Evolutionary conservation across 2,888 invertebrate genomes (phyloP).

Genomic region (Ochropacha duplaris): DNA sequence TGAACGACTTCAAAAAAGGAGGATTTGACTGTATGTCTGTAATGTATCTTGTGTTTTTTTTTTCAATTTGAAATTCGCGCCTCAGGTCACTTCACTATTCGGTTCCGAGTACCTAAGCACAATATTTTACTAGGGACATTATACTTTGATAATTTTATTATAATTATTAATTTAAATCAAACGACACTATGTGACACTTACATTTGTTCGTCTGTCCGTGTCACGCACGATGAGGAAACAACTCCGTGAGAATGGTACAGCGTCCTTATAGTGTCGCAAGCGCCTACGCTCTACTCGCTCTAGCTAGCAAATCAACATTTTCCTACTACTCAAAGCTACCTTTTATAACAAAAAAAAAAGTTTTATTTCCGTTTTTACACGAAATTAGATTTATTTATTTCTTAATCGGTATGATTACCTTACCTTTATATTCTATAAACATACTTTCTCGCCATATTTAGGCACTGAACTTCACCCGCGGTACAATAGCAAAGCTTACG

Average conservation of each 20-base stretch:
- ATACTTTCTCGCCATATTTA: constrained; percentile 20
- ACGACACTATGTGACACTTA: constrained; percentile 51
- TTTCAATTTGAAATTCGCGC: neutral
- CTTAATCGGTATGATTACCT: neutral
- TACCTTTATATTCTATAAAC: constrained; percentile 4
- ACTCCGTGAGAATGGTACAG: constrained; percentile 36
- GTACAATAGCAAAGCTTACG: neutral
- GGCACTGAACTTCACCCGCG: constrained; percentile 7
- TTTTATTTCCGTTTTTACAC: neutral
- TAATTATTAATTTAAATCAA: too few species aligned
- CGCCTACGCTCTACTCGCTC: constrained; percentile 77
- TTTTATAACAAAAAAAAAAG: neutral
- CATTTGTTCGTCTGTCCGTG: constrained; percentile 62
- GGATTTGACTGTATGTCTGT: too few species aligned
- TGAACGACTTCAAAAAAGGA: too few species aligned
- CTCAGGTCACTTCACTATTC: neutral
- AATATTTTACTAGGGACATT: neutral
- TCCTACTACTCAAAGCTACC: constrained; percentile 14
- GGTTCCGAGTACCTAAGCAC: neutral
- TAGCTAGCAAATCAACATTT: constrained; percentile 19
- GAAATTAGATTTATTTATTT: neutral
- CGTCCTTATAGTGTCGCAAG: constrained; percentile 62
- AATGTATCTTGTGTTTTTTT: too few species aligned
- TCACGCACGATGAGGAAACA: constrained; percentile 62
- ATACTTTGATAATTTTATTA: constrained; percentile 9